A percentile compares a stretch with the other conserved stretches of the same genome.
Conservation (phyloP, 2,888 invertebrate genomes). For the Perithous albicinctus region DNA sequence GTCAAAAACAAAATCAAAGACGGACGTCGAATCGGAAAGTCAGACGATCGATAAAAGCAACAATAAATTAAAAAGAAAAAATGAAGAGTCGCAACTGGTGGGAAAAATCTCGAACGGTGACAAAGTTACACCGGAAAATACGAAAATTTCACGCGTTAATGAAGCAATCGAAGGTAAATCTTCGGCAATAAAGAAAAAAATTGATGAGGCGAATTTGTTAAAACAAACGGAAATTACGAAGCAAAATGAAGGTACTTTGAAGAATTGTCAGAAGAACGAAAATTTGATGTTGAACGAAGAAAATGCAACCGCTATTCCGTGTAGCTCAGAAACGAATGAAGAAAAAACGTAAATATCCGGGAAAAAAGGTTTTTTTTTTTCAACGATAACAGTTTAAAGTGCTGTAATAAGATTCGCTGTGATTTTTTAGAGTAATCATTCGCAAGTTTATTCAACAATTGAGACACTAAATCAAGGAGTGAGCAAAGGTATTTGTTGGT, state of each 20-base stretch:
- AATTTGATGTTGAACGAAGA: constrained; percentile 10
- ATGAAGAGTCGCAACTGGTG: not conserved
- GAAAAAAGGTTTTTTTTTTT: constrained; percentile 3
- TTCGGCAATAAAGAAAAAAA: not conserved
- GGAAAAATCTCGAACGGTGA: constrained; percentile 36
- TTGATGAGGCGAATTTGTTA: not conserved
- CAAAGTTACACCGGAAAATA: not conserved
- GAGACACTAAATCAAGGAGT: constrained; percentile 23
- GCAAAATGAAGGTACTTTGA: constrained; percentile 27
- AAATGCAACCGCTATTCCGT: constrained; percentile 29
- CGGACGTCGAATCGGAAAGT: constrained; percentile 21
- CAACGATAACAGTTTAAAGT: constrained; percentile 7
- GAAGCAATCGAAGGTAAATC: constrained; percentile 27
- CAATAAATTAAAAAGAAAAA: constrained; percentile 47
- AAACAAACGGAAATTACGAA: constrained; percentile 6
- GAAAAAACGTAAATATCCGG: constrained; percentile 60
- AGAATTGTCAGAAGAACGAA: constrained; percentile 40
- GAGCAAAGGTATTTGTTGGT: constrained; percentile 26
- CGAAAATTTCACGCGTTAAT: not conserved
- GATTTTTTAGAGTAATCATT: constrained; percentile 65
- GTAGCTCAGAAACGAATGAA: constrained; percentile 28
- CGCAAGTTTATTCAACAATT: constrained; percentile 44
- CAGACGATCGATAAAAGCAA: constrained; percentile 50
- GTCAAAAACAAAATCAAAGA: not conserved
- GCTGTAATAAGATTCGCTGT: constrained; percentile 61